Conservation (phyloP, 2,797 vertebrate species). For the Diplodus sargus region DNA sequence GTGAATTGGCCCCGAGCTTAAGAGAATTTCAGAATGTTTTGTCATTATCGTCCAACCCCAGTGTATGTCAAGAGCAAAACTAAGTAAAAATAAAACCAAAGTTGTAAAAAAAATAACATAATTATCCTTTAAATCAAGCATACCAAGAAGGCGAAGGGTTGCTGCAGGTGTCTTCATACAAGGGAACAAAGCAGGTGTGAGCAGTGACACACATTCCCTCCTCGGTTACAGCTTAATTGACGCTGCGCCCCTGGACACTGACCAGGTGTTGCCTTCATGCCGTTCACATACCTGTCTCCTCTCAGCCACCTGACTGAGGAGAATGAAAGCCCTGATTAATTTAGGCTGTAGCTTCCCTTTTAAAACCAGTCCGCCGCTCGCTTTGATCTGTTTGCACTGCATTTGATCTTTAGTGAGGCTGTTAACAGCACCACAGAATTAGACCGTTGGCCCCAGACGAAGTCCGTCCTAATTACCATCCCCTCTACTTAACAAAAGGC, state of each 20-base stretch:
- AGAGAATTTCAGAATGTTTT: not conserved
- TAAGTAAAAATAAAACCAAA: not conserved
- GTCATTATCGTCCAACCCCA: not conserved
- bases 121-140: constrained; percentile 1
- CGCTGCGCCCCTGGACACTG: constrained; percentile 82
- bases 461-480: constrained; percentile 76
- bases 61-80: not conserved
- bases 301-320: constrained; percentile 80
- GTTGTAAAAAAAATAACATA: not conserved
- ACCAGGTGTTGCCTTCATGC: constrained; percentile 89
- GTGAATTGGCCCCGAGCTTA: too few relatives aligned
- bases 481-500: constrained; percentile 73
- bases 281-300: constrained; percentile 84
- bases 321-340: constrained; percentile 85
- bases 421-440: constrained; percentile 79
- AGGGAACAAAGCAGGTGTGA: constrained; percentile 52
- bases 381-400: constrained; percentile 78
- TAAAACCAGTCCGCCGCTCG: constrained; percentile 70
- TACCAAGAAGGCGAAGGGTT: not conserved
- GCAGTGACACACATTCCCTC: constrained; percentile 29
- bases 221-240: constrained; percentile 74
- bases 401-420: constrained; percentile 83
- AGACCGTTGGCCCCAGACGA: constrained; percentile 70
- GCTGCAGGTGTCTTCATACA: constrained; percentile 42
- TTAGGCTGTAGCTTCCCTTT: constrained; percentile 83